Evolutionary conservation across 1,140 invertebrate species (phyloP).

Genomic region (Ectropis grisescens): DNA sequence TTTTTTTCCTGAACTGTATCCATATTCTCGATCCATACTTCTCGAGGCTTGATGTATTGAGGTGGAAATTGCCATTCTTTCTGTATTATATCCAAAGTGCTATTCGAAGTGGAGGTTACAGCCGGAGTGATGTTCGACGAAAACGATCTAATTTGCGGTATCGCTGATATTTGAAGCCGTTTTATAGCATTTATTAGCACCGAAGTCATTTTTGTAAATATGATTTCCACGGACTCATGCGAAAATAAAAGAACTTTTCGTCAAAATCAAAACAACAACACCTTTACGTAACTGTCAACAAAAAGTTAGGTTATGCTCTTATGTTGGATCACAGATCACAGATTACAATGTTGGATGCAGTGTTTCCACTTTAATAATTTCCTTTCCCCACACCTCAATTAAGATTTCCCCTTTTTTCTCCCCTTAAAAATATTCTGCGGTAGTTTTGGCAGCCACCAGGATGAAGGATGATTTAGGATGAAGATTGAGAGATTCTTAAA

Average conservation of each 20-base stretch:
- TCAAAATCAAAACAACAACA: too few relatives aligned
- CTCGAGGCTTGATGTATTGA: conserved; percentile 73
- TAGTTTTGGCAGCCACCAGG: too few relatives aligned
- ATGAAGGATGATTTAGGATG: too few relatives aligned
- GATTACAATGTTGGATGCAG: not conserved
- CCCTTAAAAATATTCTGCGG: too few relatives aligned
- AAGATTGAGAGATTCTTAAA: too few relatives aligned
- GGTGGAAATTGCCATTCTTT: conserved; percentile 63
- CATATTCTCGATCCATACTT: conserved; percentile 95
- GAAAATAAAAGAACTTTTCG: too few relatives aligned
- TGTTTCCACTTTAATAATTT: too few relatives aligned
- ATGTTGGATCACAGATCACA: not conserved
- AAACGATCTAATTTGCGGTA: conserved; percentile 31
- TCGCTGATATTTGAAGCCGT: conserved; percentile 32
- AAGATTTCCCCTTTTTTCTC: too few relatives aligned
- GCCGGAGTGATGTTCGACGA: conserved; percentile 15
- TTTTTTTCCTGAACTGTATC: conserved; percentile 84
- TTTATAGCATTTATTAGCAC: conserved; percentile 45
- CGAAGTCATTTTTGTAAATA: conserved; percentile 24
- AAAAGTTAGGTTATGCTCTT: not conserved
- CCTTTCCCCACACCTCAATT: too few relatives aligned
- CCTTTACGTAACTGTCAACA: not conserved
- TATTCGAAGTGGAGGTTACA: conserved; percentile 13
- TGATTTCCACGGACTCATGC: not conserved
- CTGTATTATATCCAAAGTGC: conserved; percentile 32